These are phyloP conservation scores for Heteronetta atricapilla DNA, from an alignment of 2,113 vertebrate genomes.

Conservation along the genomic window DNA sequence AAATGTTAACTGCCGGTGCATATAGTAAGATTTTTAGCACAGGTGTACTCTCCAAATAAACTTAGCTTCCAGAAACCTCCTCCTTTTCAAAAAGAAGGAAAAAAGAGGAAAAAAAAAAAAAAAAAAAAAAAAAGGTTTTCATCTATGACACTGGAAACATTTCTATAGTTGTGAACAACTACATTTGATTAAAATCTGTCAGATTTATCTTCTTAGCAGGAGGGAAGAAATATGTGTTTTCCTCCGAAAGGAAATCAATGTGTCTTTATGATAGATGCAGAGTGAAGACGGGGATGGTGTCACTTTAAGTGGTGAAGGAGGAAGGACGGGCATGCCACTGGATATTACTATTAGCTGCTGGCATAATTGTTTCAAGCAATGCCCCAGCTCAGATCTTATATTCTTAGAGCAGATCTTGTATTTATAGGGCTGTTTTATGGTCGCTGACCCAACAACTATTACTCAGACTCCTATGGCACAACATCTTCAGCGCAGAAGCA, in stretches of 20 bases:
- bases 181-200: slow-evolving; percentile 83
- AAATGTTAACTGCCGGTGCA: slow-evolving; percentile 32
- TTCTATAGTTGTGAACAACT: slow-evolving; percentile 76
- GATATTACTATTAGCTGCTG: slow-evolving; percentile 45
- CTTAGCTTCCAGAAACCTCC: slow-evolving; percentile 1
- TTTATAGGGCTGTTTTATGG: slow-evolving; percentile 62
- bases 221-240: slow-evolving; percentile 80
- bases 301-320: slow-evolving; percentile 63
- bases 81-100: not conserved
- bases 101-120: no score
- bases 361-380: slow-evolving; percentile 38
- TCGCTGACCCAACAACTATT: slow-evolving; percentile 52
- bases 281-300: slow-evolving; percentile 62
- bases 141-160: slow-evolving; percentile 25
- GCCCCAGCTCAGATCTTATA: slow-evolving; percentile 48
- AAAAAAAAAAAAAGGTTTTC: not conserved
- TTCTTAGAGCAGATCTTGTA: slow-evolving; percentile 21
- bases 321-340: not conserved
- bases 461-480: slow-evolving; percentile 10
- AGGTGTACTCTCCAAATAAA: slow-evolving; percentile 51
- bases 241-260: slow-evolving; percentile 81
- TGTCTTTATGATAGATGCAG: slow-evolving; percentile 81
- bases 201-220: slow-evolving; percentile 78
- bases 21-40: slow-evolving; percentile 46
- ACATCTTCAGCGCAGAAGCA: not conserved